Percentiles rank a stretch among this genome's conserved stretches.
Evolutionary conservation across 2,113 vertebrate genomes (phyloP).

Genomic region (Trachemys scripta): DNA sequence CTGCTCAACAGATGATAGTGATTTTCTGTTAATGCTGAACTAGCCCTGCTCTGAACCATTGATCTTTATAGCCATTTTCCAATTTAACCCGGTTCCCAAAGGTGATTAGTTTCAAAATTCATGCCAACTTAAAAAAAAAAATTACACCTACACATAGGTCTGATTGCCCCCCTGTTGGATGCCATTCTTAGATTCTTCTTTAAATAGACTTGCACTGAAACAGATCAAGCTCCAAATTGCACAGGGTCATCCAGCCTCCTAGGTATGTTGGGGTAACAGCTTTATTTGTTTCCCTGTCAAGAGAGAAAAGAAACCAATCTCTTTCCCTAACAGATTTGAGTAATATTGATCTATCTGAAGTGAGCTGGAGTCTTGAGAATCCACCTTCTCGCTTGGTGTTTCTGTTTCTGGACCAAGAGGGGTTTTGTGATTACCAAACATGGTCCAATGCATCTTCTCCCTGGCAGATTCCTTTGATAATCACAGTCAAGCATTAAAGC

Average conservation of each 20-base stretch:
- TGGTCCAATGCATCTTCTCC: not conserved
- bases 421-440: not conserved
- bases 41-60: not conserved
- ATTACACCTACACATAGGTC: not conserved
- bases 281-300: not conserved
- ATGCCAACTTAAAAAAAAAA: not conserved
- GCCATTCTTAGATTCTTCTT: not conserved
- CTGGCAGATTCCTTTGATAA: not conserved
- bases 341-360: not conserved
- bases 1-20: not conserved
- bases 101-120: rapidly evolving
- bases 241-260: not conserved
- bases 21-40: not conserved
- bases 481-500: not conserved
- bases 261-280: not conserved
- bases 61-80: not conserved
- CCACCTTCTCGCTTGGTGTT: rapidly evolving
- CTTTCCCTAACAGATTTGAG: not conserved
- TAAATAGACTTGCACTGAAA: not conserved
- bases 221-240: not conserved
- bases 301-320: not conserved
- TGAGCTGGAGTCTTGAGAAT: slow-evolving; percentile 22
- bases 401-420: not conserved
- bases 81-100: not conserved
- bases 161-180: not conserved